phyloP scores from a whole-genome alignment of 2,113 vertebrate genomes.

The Synchiropus splendidus region DNA sequence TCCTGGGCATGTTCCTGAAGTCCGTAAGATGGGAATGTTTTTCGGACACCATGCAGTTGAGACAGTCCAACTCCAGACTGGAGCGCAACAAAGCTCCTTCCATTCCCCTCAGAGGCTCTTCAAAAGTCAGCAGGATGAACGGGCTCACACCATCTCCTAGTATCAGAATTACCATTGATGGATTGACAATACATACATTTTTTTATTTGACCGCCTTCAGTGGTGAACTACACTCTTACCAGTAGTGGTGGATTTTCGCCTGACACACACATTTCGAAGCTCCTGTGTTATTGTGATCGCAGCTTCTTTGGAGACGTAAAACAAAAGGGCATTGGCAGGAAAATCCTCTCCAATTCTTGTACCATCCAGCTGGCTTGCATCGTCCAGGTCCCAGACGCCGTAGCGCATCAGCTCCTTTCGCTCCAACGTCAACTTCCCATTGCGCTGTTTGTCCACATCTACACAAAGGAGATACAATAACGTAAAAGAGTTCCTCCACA shows the following conservation, averaged over 20 bases:
- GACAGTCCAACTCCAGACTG: conserved; percentile 53
- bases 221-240: conserved; percentile 23
- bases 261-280: conserved; percentile 17
- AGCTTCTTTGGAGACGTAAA: conserved; percentile 71
- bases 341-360: not conserved
- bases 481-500: too few species aligned
- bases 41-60: conserved; percentile 15
- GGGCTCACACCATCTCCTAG: conserved; percentile 42
- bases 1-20: conserved; percentile 5
- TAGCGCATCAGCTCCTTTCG: conserved; percentile 41
- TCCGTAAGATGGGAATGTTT: not conserved
- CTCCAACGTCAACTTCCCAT: conserved; percentile 17
- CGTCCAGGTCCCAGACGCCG: conserved; percentile 48
- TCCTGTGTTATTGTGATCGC: conserved; percentile 57
- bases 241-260: not conserved
- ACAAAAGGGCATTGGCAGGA: conserved; percentile 59
- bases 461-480: too few species aligned
- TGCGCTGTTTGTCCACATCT: too few species aligned
- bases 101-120: conserved; percentile 37
- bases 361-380: conserved; percentile 18
- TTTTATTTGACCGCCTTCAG: too few species aligned
- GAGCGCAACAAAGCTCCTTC: conserved; percentile 54
- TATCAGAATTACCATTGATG: not conserved
- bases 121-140: conserved; percentile 55
- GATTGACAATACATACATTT: too few species aligned